Percentiles rank a stretch among this genome's conserved stretches.
Evolutionary conservation across 2,113 vertebrate genomes (phyloP).

Genomic region (Fukomys damarensis): DNA sequence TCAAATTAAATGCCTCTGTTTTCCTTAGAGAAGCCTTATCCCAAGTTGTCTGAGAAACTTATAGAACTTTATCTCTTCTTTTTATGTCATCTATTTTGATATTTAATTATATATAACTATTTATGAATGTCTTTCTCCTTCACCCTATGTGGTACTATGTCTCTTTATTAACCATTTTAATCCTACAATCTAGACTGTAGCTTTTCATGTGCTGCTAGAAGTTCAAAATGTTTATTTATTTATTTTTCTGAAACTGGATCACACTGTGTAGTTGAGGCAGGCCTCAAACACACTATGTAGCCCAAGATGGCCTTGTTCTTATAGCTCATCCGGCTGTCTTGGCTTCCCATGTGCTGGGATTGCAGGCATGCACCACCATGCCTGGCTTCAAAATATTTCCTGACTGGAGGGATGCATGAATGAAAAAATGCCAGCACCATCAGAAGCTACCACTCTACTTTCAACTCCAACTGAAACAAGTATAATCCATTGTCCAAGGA

Average conservation of each 20-base stretch:
- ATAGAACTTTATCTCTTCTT: neutral
- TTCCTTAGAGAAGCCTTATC: neutral
- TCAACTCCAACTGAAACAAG: neutral
- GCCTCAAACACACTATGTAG: neutral
- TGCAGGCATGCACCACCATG: neutral
- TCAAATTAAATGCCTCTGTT: neutral
- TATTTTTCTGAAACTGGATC: neutral
- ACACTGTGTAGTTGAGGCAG: neutral
- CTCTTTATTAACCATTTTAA: neutral
- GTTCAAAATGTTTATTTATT: neutral
- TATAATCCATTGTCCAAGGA: neutral
- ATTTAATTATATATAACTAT: neutral
- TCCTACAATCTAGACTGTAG: neutral
- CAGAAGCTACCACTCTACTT: neutral
- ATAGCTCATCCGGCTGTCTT: neutral
- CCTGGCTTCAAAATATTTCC: neutral
- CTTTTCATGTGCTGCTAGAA: neutral
- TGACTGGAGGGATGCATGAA: neutral
- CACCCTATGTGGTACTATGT: neutral
- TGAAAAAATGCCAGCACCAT: neutral
- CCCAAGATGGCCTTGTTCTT: neutral
- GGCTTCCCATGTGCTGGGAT: neutral
- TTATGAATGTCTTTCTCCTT: neutral
- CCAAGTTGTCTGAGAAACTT: neutral
- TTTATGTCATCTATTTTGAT: neutral